Evolutionary conservation across 2,888 invertebrate genomes (phyloP).

Genomic region (Camponotus fellah): DNA sequence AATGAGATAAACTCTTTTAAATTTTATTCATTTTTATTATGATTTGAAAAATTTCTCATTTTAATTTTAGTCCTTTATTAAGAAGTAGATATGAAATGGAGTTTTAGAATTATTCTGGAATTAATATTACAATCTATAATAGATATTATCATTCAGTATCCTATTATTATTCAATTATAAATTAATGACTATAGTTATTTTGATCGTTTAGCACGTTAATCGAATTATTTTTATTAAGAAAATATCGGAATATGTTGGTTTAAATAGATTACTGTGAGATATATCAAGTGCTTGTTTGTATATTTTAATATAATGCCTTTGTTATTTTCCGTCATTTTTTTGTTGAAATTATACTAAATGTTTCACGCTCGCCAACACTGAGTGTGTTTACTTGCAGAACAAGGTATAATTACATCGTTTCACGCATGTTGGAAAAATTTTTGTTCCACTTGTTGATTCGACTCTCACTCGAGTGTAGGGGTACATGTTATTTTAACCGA

Average conservation of each 20-base stretch:
- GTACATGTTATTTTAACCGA: slow-evolving; percentile 34
- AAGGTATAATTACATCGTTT: slow-evolving; percentile 21
- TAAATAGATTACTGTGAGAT: neutral
- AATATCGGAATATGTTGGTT: neutral
- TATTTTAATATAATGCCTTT: neutral
- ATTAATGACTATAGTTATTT: neutral
- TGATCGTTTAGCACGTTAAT: too few relatives aligned
- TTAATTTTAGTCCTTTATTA: neutral
- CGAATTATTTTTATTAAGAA: neutral
- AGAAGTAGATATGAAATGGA: neutral
- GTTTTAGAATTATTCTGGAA: neutral
- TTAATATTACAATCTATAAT: neutral
- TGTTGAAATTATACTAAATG: slow-evolving; percentile 6
- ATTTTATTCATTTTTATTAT: neutral
- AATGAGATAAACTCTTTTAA: neutral
- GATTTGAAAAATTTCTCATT: neutral
- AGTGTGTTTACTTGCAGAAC: slow-evolving; percentile 25
- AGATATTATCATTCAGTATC: neutral
- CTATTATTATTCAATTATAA: slow-evolving; percentile 5
- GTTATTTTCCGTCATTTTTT: neutral
- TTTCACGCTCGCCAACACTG: neutral
- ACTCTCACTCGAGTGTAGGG: slow-evolving; percentile 19
- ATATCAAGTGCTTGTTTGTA: neutral
- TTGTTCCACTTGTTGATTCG: slow-evolving; percentile 57
- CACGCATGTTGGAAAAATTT: slow-evolving; percentile 46